Evolutionary conservation across 1,140 invertebrate genomes (phyloP), one percentile per base, ranked within the genome.

Genomic region (Orchesella cincta): DNA sequence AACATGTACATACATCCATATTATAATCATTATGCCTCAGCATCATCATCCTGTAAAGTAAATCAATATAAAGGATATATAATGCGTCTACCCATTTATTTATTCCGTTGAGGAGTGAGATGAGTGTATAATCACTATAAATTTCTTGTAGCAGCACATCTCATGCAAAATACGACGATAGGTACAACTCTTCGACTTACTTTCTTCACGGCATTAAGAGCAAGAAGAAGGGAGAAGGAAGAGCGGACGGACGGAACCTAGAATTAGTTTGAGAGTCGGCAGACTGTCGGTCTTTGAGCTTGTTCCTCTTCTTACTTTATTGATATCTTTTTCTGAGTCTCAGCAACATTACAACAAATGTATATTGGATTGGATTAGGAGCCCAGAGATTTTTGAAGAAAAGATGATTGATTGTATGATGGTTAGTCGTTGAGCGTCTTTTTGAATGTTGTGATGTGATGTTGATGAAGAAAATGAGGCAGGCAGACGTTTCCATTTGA

Each of bases 201-300:
- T n/a, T n/a, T n/a, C n/a, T n/a, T n/a, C n/a, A n/a, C n/a, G 1
- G 62, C 23, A 33, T 67, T 67, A 33, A 67, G 23, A 57, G 28
- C 29, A n/a, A 67, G 33, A 29, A 23, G 33, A 33, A 67, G 33
- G 31, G 33, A 33, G 62, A 16, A 62, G 54, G 23, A 14, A 18
- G 5, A 18, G 31, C 29, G 33, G 8, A 12, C 26, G n/a, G 33
- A 67, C 62, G 28, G 62, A 67, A 67, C 62, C 62, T 67, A 67
- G 62, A 67, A 67, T 67, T 67, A 67, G 26, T 67, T 14, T 67
- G 31, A 67, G 31, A 33, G 62, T 16, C 26, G 62, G 62, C 62
- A 31, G 62, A 67, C 62, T 29, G 62, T 67, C 62, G 26, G 52
- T 67, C 62, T 67, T 67, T 29, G 14, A 12, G 2, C 54, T 18